Conservation (phyloP, 2,888 invertebrate species). For the Drosophila nigricruria region DNA sequence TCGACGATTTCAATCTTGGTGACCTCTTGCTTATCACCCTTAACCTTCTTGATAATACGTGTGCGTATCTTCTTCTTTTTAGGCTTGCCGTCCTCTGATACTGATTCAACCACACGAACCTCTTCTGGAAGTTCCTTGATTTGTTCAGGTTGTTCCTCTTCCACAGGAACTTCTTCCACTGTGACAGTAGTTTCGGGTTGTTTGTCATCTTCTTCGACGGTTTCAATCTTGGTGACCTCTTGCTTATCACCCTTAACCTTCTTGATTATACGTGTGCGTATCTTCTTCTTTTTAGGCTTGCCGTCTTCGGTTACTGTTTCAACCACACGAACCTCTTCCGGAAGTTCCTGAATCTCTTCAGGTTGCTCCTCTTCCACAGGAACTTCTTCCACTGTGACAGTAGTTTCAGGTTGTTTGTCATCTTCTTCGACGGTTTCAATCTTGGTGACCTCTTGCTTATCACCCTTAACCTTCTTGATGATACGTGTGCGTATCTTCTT, state of each 20-base stretch:
- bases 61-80: constrained; percentile 7
- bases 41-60: constrained; percentile 6
- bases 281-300: constrained; percentile 7
- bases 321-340: constrained; percentile 1
- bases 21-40: constrained; percentile 7
- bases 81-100: neutral
- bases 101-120: constrained; percentile 1
- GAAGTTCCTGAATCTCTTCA: neutral
- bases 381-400: constrained; percentile 1
- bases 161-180: neutral
- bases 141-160: constrained; percentile 1
- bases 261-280: constrained; percentile 2
- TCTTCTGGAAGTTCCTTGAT: constrained; percentile 1
- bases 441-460: constrained; percentile 7
- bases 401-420: constrained; percentile 4
- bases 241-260: constrained; percentile 10
- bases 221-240: constrained; percentile 12
- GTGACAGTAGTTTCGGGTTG: constrained; percentile 5
- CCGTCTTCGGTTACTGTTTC: neutral
- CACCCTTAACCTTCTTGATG: constrained; percentile 9
- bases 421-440: constrained; percentile 10
- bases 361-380: neutral
- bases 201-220: constrained; percentile 7
- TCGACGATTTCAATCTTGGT: constrained; percentile 11
- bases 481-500: constrained; percentile 10